These are phyloP conservation scores for Agrypnia vestita DNA, from an alignment of 1,140 invertebrate species.

Conservation along the genomic window DNA sequence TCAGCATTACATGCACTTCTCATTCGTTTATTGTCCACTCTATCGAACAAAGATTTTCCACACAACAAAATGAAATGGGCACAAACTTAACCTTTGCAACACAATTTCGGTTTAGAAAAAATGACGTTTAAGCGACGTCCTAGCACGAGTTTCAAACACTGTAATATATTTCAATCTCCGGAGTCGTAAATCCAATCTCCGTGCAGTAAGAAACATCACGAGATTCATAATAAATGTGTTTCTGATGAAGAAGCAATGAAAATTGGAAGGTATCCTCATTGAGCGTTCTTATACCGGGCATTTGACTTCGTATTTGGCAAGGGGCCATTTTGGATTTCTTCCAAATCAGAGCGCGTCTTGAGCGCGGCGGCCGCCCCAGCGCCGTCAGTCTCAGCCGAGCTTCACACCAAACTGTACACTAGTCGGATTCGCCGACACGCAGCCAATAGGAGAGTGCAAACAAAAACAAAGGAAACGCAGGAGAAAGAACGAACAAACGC, in stretches of 20 bases:
- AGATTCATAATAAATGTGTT: too few relatives aligned
- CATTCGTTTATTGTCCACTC: too few relatives aligned
- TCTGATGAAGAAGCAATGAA: conserved; percentile 9
- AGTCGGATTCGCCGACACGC: conserved; percentile 6
- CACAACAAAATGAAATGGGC: too few relatives aligned
- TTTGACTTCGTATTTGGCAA: conserved; percentile 56
- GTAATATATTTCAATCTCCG: too few relatives aligned
- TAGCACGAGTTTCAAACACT: too few relatives aligned
- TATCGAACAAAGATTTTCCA: too few relatives aligned
- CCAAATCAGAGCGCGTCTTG: conserved; percentile 34
- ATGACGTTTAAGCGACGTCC: too few relatives aligned
- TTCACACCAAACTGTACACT: neutral
- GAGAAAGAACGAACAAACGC: conserved; percentile 28
- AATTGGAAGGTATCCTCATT: conserved; percentile 16
- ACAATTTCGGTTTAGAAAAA: too few relatives aligned
- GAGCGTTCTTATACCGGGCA: conserved; percentile 41
- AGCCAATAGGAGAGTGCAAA: conserved; percentile 12
- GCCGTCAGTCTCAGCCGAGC: conserved; percentile 23
- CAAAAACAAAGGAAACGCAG: conserved; percentile 50
- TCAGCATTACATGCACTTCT: too few relatives aligned
- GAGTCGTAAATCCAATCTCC: too few relatives aligned
- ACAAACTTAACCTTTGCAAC: too few relatives aligned
- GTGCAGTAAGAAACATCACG: too few relatives aligned
- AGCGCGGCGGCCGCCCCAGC: neutral
- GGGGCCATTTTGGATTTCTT: conserved; percentile 45